These are phyloP conservation scores for Drosophila watanabei DNA, from an alignment of 1,140 invertebrate genomes.

Conservation along the genomic window DNA sequence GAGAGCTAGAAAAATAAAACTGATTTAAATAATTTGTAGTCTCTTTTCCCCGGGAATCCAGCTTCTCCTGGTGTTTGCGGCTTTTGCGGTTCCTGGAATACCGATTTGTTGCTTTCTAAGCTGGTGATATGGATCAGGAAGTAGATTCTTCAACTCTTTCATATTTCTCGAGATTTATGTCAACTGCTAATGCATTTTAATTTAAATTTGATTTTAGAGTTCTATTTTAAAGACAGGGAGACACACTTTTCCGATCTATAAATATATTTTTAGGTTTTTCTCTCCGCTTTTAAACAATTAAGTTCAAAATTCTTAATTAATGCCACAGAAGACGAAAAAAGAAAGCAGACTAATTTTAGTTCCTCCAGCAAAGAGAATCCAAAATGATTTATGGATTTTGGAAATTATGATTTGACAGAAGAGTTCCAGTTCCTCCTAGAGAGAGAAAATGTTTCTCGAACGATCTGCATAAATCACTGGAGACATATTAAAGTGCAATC, in stretches of 20 bases:
- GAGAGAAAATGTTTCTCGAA: background rate
- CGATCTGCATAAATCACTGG: conserved; percentile 51
- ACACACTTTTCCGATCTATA: background rate
- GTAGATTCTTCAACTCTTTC: background rate
- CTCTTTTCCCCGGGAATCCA: conserved; percentile 2
- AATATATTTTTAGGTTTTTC: conserved; percentile 2
- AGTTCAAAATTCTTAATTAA: conserved; percentile 58
- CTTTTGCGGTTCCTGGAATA: conserved; percentile 36
- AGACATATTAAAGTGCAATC: conserved; percentile 65
- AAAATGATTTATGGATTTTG: conserved; percentile 39
- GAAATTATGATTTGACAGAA: conserved; percentile 42
- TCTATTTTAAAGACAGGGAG: background rate
- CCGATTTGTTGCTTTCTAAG: conserved; percentile 16
- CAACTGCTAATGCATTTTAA: background rate
- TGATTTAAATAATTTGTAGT: conserved; percentile 72
- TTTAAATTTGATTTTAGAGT: background rate
- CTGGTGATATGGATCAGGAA: background rate
- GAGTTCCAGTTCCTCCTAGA: conserved; percentile 8
- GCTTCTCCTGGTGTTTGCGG: conserved; percentile 8
- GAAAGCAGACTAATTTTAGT: conserved; percentile 59
- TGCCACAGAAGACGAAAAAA: background rate
- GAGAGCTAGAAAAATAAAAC: conserved; percentile 54
- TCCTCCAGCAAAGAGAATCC: background rate
- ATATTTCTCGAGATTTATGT: background rate
- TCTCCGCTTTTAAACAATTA: conserved; percentile 55